phyloP scores from a whole-genome alignment of 2,888 invertebrate species.

The Anorthoa munda region DNA sequence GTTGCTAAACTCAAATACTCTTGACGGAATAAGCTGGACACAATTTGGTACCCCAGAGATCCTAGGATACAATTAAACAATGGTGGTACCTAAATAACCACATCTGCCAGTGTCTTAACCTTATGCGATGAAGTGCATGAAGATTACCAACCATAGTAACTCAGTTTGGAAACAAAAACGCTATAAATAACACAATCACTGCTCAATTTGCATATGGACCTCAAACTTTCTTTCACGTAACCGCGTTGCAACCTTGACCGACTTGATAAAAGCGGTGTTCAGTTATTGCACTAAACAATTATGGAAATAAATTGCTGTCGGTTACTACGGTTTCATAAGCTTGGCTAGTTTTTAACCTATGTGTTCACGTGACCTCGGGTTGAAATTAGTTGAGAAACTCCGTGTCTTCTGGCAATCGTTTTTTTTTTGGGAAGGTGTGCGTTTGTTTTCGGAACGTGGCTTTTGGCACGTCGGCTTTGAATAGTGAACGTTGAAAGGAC shows the following conservation, averaged over 20 bases:
- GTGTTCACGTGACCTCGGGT: slow-evolving; percentile 44
- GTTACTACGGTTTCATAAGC: slow-evolving; percentile 46
- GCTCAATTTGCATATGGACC: slow-evolving; percentile 31
- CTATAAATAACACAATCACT: slow-evolving; percentile 14
- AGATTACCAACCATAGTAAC: slow-evolving; percentile 13
- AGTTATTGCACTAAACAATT: slow-evolving; percentile 56
- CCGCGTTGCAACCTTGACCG: slow-evolving; percentile 54
- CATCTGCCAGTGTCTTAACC: not conserved
- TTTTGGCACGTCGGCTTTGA: slow-evolving; percentile 11
- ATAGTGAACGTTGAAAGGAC: not conserved
- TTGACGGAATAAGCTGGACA: too few species aligned
- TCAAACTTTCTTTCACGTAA: slow-evolving; percentile 51
- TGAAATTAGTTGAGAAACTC: slow-evolving; percentile 41
- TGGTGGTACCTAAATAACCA: not conserved
- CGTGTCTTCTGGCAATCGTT: slow-evolving; percentile 14
- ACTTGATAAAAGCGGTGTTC: slow-evolving; percentile 41
- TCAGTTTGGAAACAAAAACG: slow-evolving; percentile 26
- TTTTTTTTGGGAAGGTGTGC: slow-evolving; percentile 1
- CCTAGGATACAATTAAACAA: too few species aligned
- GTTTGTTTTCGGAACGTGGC: slow-evolving; percentile 22
- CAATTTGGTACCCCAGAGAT: too few species aligned
- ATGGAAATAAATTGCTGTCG: slow-evolving; percentile 46
- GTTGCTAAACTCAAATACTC: not conserved
- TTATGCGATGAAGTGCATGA: not conserved
- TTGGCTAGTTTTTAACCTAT: slow-evolving; percentile 39